Percentiles rank a stretch among this genome's conserved stretches.
Evolutionary conservation across 2,888 invertebrate genomes (phyloP).

Genomic region (Conistra vaccinii): DNA sequence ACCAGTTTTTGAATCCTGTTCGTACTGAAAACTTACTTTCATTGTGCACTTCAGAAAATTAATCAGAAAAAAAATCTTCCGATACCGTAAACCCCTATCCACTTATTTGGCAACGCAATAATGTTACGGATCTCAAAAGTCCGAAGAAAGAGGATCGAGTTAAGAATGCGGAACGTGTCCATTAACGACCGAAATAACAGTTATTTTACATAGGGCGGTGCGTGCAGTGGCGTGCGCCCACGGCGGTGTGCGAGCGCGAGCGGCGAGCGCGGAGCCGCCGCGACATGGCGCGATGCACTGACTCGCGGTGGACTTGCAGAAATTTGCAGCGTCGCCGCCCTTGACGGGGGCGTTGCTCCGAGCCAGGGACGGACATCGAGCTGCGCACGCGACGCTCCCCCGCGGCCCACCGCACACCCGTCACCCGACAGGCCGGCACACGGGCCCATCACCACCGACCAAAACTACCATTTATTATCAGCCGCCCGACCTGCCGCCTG

Average conservation of each 20-base stretch:
- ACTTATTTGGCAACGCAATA: constrained; percentile 74
- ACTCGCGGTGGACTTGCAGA: constrained; percentile 89
- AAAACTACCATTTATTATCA: constrained; percentile 69
- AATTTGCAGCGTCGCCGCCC: constrained; percentile 91
- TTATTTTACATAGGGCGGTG: constrained; percentile 88
- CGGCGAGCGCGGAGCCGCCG: constrained; percentile 89
- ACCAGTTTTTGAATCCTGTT: constrained; percentile 82
- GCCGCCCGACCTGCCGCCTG: constrained; percentile 51
- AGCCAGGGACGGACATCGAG: constrained; percentile 88
- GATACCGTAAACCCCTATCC: constrained; percentile 74
- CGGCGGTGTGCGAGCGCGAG: constrained; percentile 78
- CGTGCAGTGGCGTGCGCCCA: constrained; percentile 79
- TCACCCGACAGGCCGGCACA: constrained; percentile 66
- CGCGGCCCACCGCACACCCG: constrained; percentile 77
- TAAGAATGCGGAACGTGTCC: constrained; percentile 88
- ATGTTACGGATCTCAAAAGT: constrained; percentile 71
- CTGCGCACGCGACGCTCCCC: constrained; percentile 89
- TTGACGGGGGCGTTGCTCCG: constrained; percentile 91
- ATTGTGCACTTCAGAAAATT: constrained; percentile 76
- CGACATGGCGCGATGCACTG: constrained; percentile 90
- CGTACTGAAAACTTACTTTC: constrained; percentile 85
- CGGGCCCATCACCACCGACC: constrained; percentile 69
- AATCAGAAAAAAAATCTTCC: constrained; percentile 76
- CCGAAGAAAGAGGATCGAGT: constrained; percentile 79
- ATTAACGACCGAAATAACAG: constrained; percentile 89